These are phyloP conservation scores for Gari tellinella DNA, from an alignment of 2,888 invertebrate species.

Conservation along the genomic window DNA sequence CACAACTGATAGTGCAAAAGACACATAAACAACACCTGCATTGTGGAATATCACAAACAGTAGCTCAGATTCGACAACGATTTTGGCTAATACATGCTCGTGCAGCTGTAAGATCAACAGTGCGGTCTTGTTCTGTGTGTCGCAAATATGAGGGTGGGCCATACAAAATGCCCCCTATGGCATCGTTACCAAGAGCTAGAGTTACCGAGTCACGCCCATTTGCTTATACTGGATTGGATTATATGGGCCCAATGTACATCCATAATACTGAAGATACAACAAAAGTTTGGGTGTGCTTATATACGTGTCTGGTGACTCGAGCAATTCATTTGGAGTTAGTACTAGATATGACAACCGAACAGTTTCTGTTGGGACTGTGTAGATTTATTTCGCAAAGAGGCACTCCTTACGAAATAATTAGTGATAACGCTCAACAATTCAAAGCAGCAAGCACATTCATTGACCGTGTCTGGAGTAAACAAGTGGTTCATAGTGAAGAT, in stretches of 20 bases:
- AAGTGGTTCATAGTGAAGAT: slow-evolving; percentile 13
- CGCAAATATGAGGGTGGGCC: slow-evolving; percentile 34
- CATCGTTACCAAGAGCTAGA: slow-evolving; percentile 18
- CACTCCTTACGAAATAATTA: slow-evolving; percentile 2
- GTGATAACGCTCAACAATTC: slow-evolving; percentile 34
- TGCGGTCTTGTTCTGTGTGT: slow-evolving; percentile 25
- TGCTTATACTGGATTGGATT: slow-evolving; percentile 23
- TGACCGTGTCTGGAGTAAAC: slow-evolving; percentile 5
- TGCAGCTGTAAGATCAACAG: slow-evolving; percentile 16
- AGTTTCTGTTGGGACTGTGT: slow-evolving; percentile 23
- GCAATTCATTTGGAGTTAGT: slow-evolving; percentile 23
- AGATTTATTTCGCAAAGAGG: slow-evolving; percentile 21
- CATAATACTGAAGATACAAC: slow-evolving; percentile 5
- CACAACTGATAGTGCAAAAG: slow-evolving; percentile 34
- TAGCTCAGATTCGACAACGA: slow-evolving; percentile 11
- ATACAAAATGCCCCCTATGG: slow-evolving; percentile 38
- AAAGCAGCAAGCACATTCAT: slow-evolving; percentile 23
- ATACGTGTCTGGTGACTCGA: slow-evolving; percentile 21
- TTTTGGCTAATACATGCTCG: slow-evolving; percentile 36
- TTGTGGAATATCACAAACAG: slow-evolving; percentile 44
- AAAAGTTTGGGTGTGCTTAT: slow-evolving; percentile 46
- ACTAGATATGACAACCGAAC: slow-evolving; percentile 11
- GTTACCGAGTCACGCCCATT: slow-evolving; percentile 30
- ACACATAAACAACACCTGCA: slow-evolving; percentile 35
- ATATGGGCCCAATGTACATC: slow-evolving; percentile 31